Evolutionary conservation across 1,140 invertebrate species (phyloP).

Genomic region (Drosophila quadrilineata): DNA sequence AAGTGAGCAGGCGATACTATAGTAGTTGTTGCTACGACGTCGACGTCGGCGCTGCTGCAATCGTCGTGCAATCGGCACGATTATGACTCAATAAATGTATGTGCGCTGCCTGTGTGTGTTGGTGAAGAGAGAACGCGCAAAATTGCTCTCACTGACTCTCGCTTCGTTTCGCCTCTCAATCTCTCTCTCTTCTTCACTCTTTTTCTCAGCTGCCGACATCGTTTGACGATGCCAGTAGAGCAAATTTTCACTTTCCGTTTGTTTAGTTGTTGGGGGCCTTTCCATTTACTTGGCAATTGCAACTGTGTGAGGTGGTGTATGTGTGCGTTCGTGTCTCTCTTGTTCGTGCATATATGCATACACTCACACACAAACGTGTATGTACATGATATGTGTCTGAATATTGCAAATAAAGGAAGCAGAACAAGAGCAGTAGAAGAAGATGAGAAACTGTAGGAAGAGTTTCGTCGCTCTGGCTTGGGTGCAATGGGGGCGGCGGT

Average conservation of each 20-base stretch:
- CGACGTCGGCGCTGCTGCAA: constrained; percentile 50
- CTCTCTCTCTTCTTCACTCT: too few species aligned
- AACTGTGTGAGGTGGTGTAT: constrained; percentile 39
- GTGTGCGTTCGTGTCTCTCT: constrained; percentile 7
- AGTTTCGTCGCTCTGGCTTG: constrained; percentile 53
- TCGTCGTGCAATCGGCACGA: constrained; percentile 55
- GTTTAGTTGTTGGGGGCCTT: constrained; percentile 70
- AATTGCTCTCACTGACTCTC: constrained; percentile 19
- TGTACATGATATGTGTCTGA: constrained; percentile 12
- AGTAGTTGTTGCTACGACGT: constrained; percentile 27
- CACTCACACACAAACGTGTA: constrained; percentile 6
- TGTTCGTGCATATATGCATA: constrained; percentile 2
- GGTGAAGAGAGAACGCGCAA: constrained; percentile 3
- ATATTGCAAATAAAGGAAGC: constrained; percentile 74
- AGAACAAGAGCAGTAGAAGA: constrained; percentile 56
- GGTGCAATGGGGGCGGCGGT: constrained; percentile 5
- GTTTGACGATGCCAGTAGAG: constrained; percentile 68
- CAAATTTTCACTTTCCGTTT: constrained; percentile 80
- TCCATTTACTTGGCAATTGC: constrained; percentile 72
- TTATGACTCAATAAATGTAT: constrained; percentile 77
- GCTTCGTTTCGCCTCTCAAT: not conserved
- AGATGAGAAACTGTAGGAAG: constrained; percentile 64
- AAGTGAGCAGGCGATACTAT: constrained; percentile 38
- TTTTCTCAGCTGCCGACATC: constrained; percentile 23
- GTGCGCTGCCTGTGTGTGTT: constrained; percentile 29